A percentile compares a stretch with the other conserved stretches of the same genome.
Evolutionary conservation across 2,797 vertebrate species (phyloP).

Genomic region (Sebastes hubbsi): DNA sequence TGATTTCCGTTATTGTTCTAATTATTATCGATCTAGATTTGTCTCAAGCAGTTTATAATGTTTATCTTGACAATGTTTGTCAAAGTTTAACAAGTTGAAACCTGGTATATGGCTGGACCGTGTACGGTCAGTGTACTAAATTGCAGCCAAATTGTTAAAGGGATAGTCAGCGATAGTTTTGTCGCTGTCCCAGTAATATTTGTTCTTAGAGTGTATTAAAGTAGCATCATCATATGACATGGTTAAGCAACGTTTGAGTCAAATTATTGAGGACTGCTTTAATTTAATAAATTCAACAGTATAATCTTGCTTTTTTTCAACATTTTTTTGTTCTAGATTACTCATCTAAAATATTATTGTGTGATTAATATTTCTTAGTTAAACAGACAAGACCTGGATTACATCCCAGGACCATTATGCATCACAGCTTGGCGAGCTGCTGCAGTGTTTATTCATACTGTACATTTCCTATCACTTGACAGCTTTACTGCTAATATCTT

Average conservation of each 20-base stretch:
- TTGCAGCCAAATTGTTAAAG: too few relatives aligned
- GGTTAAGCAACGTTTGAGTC: not conserved
- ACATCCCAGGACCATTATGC: not conserved
- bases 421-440: not conserved
- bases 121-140: not conserved
- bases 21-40: not conserved
- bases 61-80: not conserved
- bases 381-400: not conserved
- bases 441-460: not conserved
- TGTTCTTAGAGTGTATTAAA: not conserved
- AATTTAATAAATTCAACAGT: not conserved
- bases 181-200: not conserved
- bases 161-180: not conserved
- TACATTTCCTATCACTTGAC: not conserved
- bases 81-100: not conserved
- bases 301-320: not conserved
- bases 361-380: not conserved
- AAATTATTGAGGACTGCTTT: not conserved
- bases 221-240: not conserved
- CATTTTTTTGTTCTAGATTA: not conserved
- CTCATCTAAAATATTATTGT: not conserved
- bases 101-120: not conserved
- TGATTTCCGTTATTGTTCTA: not conserved
- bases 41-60: not conserved
- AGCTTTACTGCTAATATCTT: not conserved